phyloP scores from a whole-genome alignment of 2,888 invertebrate species.

The Stenodera caucasica region DNA sequence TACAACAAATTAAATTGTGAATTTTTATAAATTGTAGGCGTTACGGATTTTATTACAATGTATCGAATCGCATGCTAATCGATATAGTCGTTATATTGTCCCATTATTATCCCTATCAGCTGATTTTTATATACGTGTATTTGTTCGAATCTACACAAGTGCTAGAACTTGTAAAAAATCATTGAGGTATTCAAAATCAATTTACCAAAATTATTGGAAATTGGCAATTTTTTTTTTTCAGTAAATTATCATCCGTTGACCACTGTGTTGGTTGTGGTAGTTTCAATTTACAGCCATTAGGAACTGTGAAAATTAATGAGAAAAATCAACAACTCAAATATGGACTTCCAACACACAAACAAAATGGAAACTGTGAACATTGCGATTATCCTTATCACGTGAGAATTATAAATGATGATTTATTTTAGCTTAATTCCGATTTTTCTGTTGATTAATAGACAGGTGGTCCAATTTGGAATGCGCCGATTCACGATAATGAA shows the following conservation, averaged over 20 bases:
- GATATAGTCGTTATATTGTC: slow-evolving; percentile 89
- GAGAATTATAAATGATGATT: too few species aligned
- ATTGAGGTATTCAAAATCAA: slow-evolving; percentile 62
- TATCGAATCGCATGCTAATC: slow-evolving; percentile 89
- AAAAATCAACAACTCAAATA: slow-evolving; percentile 65
- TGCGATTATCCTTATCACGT: slow-evolving; percentile 78
- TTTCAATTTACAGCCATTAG: slow-evolving; percentile 75
- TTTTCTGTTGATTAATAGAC: slow-evolving; percentile 58
- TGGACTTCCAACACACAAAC: slow-evolving; percentile 69
- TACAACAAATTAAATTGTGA: slow-evolving; percentile 2
- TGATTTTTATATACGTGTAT: slow-evolving; percentile 95
- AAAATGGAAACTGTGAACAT: slow-evolving; percentile 69
- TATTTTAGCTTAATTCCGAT: too few species aligned
- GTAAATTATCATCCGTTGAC: slow-evolving; percentile 85
- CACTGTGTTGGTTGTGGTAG: slow-evolving; percentile 90
- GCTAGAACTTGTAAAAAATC: slow-evolving; percentile 84
- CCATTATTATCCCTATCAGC: slow-evolving; percentile 90
- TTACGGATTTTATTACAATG: slow-evolving; percentile 89
- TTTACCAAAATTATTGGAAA: slow-evolving; percentile 12
- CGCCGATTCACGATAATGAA: slow-evolving; percentile 74
- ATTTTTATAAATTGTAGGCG: slow-evolving; percentile 62
- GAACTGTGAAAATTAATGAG: slow-evolving; percentile 63
- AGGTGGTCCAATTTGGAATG: slow-evolving; percentile 95
- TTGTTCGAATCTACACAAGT: slow-evolving; percentile 81
- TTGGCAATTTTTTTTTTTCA: too few species aligned